Evolutionary conservation across 2,797 vertebrate species (phyloP).

Genomic region (Acridotheres tristis): DNA sequence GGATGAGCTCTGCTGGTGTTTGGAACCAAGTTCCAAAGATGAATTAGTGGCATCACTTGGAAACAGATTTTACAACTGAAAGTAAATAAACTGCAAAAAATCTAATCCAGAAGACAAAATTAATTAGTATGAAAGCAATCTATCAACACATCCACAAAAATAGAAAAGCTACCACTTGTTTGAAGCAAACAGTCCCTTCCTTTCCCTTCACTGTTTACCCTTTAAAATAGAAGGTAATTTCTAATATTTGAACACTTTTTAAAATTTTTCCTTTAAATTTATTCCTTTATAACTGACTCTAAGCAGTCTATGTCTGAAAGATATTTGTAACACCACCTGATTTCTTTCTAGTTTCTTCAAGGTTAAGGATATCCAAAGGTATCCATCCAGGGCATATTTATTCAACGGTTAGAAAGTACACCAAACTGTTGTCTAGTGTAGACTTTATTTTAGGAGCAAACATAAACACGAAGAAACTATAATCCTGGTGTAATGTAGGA

Average conservation of each 20-base stretch:
- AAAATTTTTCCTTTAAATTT: background rate
- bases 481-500: slow-evolving; percentile 75
- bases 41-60: background rate
- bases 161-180: background rate
- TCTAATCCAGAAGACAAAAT: background rate
- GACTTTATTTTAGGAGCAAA: slow-evolving; percentile 72
- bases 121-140: background rate
- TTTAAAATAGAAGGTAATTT: background rate
- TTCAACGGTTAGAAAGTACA: slow-evolving; percentile 64
- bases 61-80: slow-evolving; percentile 7
- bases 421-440: slow-evolving; percentile 58
- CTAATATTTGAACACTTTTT: background rate
- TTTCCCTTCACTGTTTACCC: background rate
- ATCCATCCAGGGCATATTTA: slow-evolving; percentile 50
- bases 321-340: background rate
- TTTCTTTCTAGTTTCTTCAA: background rate
- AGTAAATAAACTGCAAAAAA: slow-evolving; percentile 7
- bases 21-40: background rate
- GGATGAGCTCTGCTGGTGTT: background rate
- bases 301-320: background rate
- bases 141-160: background rate
- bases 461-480: slow-evolving; percentile 76
- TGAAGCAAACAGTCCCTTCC: background rate
- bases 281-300: background rate
- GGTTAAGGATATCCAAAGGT: slow-evolving; percentile 1